A percentile compares a stretch with the other conserved stretches of the same genome.
These are phyloP conservation scores for Drosophila hydei DNA, from an alignment of 1,140 invertebrate genomes.

Conservation along the genomic window DNA sequence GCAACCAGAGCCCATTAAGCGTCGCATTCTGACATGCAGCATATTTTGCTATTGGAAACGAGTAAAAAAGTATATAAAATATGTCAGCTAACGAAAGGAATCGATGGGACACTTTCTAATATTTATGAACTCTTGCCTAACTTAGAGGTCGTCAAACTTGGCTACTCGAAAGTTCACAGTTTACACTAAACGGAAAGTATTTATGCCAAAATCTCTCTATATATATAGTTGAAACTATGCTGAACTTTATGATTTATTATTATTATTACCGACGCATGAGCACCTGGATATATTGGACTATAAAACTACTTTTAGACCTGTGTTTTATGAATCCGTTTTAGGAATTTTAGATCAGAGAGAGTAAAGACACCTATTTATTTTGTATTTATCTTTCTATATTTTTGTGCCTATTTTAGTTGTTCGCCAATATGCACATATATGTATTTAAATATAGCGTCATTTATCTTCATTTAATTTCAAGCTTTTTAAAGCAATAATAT, in stretches of 20 bases:
- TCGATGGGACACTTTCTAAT: conserved; percentile 42
- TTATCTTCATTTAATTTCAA: too few species aligned
- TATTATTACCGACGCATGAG: too few species aligned
- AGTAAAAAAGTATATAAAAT: conserved; percentile 15
- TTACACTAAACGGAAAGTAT: not conserved
- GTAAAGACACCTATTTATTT: not conserved
- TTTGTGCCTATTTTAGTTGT: not conserved
- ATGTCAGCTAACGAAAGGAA: conserved; percentile 55
- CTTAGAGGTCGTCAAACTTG: not conserved
- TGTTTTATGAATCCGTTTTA: too few species aligned
- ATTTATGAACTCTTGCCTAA: conserved; percentile 4
- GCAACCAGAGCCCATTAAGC: conserved; percentile 18
- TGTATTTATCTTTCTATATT: not conserved
- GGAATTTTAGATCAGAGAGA: too few species aligned
- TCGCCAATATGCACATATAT: not conserved
- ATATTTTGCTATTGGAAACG: conserved; percentile 62
- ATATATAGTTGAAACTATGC: too few species aligned
- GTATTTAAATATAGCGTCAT: too few species aligned
- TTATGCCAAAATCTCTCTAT: too few species aligned
- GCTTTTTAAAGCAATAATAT: too few species aligned
- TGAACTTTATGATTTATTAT: too few species aligned
- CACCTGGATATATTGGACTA: too few species aligned
- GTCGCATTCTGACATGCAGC: conserved; percentile 56
- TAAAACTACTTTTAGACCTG: too few species aligned
- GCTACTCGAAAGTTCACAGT: not conserved